Evolutionary conservation across 2,888 invertebrate genomes (phyloP).

Genomic region (Andrena bucephala): DNA sequence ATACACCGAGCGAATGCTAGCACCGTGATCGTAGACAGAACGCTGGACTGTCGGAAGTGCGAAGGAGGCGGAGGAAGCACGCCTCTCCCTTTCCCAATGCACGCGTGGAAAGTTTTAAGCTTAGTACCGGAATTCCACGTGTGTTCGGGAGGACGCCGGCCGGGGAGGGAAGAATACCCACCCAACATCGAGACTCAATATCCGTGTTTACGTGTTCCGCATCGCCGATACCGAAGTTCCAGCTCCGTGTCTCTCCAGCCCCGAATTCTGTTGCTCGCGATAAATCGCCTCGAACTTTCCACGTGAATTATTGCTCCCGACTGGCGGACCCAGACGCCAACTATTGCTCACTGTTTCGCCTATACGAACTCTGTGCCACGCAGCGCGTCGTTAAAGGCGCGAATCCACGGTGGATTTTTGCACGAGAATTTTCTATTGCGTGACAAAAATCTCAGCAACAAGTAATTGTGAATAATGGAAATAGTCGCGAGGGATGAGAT

Average conservation of each 20-base stretch:
- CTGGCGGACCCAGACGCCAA: neutral
- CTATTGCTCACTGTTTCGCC: neutral
- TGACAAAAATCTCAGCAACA: too few relatives aligned
- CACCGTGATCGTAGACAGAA: neutral
- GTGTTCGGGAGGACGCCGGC: conserved; percentile 18
- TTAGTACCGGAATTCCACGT: conserved; percentile 35
- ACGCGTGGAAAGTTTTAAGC: conserved; percentile 46
- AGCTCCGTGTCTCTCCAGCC: neutral
- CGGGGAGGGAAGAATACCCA: conserved; percentile 52
- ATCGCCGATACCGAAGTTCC: conserved; percentile 29
- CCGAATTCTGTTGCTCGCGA: conserved; percentile 18
- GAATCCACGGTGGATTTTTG: neutral
- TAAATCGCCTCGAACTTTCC: conserved; percentile 18
- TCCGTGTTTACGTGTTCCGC: conserved; percentile 32
- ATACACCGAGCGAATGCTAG: too few relatives aligned
- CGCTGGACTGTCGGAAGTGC: conserved; percentile 9
- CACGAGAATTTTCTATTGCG: neutral
- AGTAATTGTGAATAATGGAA: too few relatives aligned
- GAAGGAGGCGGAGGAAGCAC: conserved; percentile 12
- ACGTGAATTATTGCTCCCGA: conserved; percentile 19
- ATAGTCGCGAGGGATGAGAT: too few relatives aligned
- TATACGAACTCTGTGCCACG: neutral
- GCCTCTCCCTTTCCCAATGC: neutral
- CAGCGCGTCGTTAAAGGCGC: neutral
- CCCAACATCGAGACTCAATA: conserved; percentile 7